Base-by-base conservation (phyloP, 2,888 invertebrate species). In the Phortica okadai region DNA sequence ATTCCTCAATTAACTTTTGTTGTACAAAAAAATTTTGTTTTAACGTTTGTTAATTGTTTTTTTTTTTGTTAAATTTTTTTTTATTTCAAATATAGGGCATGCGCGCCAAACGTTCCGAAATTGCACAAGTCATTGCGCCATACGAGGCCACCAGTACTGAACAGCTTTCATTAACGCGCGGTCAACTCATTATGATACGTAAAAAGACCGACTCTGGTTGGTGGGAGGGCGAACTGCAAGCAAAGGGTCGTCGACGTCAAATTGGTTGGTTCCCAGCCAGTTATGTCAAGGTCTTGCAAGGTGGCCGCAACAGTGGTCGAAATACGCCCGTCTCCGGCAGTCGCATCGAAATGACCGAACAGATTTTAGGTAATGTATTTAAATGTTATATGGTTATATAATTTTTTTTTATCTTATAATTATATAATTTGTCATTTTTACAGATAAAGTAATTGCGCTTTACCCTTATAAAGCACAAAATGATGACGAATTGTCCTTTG, bases 141-240 rank as follows among this genome's bases (percentile, higher is more conserved):
- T 99, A 98, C 89, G 95, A 97, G 80, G 97, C 98, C 0, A 96
- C 95, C 74, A 98, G 98, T 85, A 91, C 95, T 0, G 99, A 99
- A 88, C 99, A 99, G 90, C 92, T 99, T 59, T 95, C 96, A 16
- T 93, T 99, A 50, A 94, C 95, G 82, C 95, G 97, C 77, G 99
- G 99, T 0, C 99, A 99, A 88, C 92, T 99, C 76, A 95, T 99
- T 76, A 96, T 97, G 93, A 97, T 99, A n/a, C 94, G 98, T 33
- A 99, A 99, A 92, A 99, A 98, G 90, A 97, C 98, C 0, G 96
- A 97, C 84, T 97, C 97, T 70, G 99, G 99, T 25, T 99, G 99
- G 99, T 99, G 99, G 99, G 99, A 99, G 92, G 99, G 99, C 1
- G 99, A 99, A 92, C 92, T 99, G 64, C 98, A 98, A 92, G 98